Evolutionary conservation across 2,797 vertebrate species (phyloP).

Genomic region (Heteromormyrus szaboi): DNA sequence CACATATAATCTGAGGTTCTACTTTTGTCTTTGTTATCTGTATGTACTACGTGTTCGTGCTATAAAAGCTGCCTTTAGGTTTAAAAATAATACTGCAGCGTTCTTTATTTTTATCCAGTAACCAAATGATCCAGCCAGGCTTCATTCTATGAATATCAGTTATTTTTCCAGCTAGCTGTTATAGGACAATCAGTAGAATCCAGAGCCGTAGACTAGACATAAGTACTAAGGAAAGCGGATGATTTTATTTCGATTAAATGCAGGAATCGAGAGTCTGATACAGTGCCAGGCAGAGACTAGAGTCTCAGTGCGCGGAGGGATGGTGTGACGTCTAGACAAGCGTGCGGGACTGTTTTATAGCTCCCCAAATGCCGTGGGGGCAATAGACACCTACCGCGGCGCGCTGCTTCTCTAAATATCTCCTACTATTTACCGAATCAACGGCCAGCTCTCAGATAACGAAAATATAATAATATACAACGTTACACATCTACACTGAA

Average conservation of each 20-base stretch:
- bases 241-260: not conserved
- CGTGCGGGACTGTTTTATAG: not conserved
- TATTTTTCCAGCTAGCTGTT: not conserved
- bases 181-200: not conserved
- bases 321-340: not conserved
- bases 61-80: not conserved
- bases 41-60: not conserved
- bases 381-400: not conserved
- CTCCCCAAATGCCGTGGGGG: not conserved
- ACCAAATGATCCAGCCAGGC: not conserved
- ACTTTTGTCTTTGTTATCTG: not conserved
- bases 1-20: not conserved
- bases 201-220: not conserved
- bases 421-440: not conserved
- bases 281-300: not conserved
- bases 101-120: not conserved
- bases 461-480: not conserved
- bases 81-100: not conserved
- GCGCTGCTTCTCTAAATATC: not conserved
- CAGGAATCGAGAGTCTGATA: not conserved
- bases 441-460: not conserved
- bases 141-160: not conserved
- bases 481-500: not conserved
- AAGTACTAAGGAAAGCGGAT: not conserved
- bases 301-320: not conserved